phyloP scores from a whole-genome alignment of 2,113 vertebrate genomes.

The Antennarius striatus region DNA sequence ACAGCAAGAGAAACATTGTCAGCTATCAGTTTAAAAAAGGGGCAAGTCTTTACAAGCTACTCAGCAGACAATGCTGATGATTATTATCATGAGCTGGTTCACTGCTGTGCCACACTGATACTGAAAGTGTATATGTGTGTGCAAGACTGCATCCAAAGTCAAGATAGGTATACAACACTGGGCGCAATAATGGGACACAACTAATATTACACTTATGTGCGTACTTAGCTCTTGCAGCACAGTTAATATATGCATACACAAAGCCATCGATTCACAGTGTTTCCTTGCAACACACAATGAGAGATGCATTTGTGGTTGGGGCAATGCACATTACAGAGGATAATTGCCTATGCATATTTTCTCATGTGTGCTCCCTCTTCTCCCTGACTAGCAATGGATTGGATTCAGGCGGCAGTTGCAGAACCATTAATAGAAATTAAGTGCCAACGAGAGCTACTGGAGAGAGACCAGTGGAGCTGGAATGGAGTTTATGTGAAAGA shows the following conservation, averaged over 20 bases:
- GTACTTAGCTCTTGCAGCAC: conserved; percentile 21
- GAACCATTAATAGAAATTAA: conserved; percentile 85
- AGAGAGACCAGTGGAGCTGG: conserved; percentile 73
- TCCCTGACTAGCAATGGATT: conserved; percentile 60
- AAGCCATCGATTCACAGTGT: conserved; percentile 24
- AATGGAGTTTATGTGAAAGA: conserved; percentile 80
- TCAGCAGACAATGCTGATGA: conserved; percentile 50
- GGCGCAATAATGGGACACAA: conserved; percentile 18
- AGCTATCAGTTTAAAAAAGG: conserved; percentile 32
- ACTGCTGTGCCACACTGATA: conserved; percentile 44
- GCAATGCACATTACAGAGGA: conserved; percentile 71
- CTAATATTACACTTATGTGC: conserved; percentile 31
- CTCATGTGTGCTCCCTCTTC: conserved; percentile 64
- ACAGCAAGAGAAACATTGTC: conserved; percentile 50
- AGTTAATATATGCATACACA: conserved; percentile 45
- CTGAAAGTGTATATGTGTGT: conserved; percentile 66
- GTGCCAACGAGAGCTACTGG: conserved; percentile 74
- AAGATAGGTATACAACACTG: conserved; percentile 3
- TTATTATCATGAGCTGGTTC: conserved; percentile 30
- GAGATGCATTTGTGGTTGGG: conserved; percentile 68
- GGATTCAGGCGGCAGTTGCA: conserved; percentile 74
- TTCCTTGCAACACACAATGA: conserved; percentile 64
- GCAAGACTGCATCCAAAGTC: conserved; percentile 1
- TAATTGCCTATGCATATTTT: conserved; percentile 81
- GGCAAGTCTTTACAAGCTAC: conserved; percentile 59